Evolutionary conservation across 2,113 vertebrate species (phyloP), one percentile per base, ranked within the genome.

Genomic region (Drymodes brunneopygia): DNA sequence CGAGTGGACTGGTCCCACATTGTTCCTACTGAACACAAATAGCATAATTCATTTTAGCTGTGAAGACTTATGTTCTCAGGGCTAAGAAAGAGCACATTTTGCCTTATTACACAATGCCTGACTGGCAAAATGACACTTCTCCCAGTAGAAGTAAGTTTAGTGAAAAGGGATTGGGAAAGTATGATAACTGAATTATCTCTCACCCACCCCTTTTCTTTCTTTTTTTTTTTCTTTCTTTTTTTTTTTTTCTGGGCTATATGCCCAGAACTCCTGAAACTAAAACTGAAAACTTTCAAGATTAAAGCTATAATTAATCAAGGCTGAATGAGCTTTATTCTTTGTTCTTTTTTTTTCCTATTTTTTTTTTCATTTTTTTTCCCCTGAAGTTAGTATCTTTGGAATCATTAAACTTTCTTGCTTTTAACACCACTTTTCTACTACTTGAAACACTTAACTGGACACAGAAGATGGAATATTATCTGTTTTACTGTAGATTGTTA

Each of bases 181-280:
- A 23, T 70, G 88, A 64, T 80, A 94, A 84, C 56, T 33, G 47
- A 82, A 69, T n/a, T 47, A 11, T 22, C 14, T 69, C 15, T 29
- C 12, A 2, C 33, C 3, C 11, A 0, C 31, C 5, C 1, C 16
- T 3, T 0, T 11, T 74, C 20, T 12, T 27, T 28, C 29, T 19
- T 62, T 28, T 15, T 27, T 31, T 50, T 65, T 56, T 54, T 66
- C 13, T 25, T 23, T 45, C n/a, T 74, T 23, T 12, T 27, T 28
- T 33, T 19, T 62, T 28, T 15, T 27, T 31, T 50, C 61, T 56
- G 47, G 71, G 64, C 71, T 71, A 5, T 25, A 4, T 48, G 81
- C 88, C 88, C 77, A 81, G 92, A 93, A 65, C 35, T 83, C 28
- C 36, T 92, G 81, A 75, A 95, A 89, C 47, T 88, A 93, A 92